Percentiles rank a stretch among this genome's conserved stretches.
phyloP scores from a whole-genome alignment of 2,888 invertebrate genomes.

The Sericinus montela region DNA sequence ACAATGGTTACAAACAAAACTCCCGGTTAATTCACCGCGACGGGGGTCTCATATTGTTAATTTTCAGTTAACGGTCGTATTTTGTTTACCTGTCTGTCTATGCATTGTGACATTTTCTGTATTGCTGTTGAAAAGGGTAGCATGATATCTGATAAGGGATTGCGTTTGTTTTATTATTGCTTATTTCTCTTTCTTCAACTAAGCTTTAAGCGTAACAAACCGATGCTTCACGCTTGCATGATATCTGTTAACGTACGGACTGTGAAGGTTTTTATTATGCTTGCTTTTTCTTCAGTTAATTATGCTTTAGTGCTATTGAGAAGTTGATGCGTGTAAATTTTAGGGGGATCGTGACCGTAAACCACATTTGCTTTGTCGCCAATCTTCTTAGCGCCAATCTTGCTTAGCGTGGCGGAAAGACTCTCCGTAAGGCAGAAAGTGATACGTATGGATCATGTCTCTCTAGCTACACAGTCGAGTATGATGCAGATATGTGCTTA shows the following conservation, averaged over 20 bases:
- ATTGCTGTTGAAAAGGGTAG: background rate
- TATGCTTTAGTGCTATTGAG: background rate
- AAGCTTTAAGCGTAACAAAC: slow-evolving; percentile 17
- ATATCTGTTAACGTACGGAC: background rate
- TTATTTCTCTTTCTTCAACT: slow-evolving; percentile 15
- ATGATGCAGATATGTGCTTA: no score
- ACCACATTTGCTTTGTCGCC: no score
- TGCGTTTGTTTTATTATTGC: slow-evolving; percentile 26
- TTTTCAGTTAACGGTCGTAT: background rate
- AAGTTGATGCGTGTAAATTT: background rate
- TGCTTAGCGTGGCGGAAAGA: no score
- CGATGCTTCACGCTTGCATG: slow-evolving; percentile 13
- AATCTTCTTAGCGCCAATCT: no score
- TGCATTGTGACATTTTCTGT: background rate
- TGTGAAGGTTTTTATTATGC: background rate
- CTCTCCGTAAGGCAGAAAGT: no score
- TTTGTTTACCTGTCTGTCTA: slow-evolving; percentile 15
- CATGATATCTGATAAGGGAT: slow-evolving; percentile 24
- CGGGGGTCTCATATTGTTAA: slow-evolving; percentile 7
- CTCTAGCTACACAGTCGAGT: no score
- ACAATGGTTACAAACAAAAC: no score
- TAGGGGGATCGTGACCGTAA: no score
- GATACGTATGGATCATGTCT: no score
- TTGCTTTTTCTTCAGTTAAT: slow-evolving; percentile 3
- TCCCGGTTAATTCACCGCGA: no score